Conservation (phyloP, 2,797 vertebrate species). For the Amazona finschi region DNA sequence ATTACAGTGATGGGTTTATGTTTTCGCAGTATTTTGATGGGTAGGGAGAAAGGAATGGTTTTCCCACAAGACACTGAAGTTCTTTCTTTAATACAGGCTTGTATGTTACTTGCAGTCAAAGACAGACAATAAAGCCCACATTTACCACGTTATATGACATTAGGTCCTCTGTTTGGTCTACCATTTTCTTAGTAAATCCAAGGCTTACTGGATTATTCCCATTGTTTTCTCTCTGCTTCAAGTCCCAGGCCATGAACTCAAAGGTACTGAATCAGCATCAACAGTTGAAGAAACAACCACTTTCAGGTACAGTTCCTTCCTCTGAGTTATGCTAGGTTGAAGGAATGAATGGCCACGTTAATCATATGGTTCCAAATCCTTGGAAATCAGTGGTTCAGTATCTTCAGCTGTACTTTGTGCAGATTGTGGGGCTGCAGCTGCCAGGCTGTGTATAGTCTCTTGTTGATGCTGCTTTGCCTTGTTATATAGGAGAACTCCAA, state of each 20-base stretch:
- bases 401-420: neutral
- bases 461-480: conserved; percentile 89
- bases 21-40: neutral
- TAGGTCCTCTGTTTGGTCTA: neutral
- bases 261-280: neutral
- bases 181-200: neutral
- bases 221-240: neutral
- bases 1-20: neutral
- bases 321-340: neutral
- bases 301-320: neutral
- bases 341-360: neutral
- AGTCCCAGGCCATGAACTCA: neutral
- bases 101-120: neutral
- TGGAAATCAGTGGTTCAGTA: neutral
- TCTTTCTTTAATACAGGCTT: neutral
- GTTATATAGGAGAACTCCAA: conserved; percentile 92
- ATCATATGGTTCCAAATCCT: conserved; percentile 41
- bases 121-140: neutral
- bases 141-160: neutral
- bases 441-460: conserved; percentile 76
- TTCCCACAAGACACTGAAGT: neutral
- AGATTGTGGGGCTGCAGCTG: neutral
- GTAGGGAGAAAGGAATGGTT: neutral
- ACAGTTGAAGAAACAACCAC: neutral
- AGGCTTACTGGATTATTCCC: neutral